Conservation (phyloP, 2,888 invertebrate genomes). For the Poecilus cupreus region DNA sequence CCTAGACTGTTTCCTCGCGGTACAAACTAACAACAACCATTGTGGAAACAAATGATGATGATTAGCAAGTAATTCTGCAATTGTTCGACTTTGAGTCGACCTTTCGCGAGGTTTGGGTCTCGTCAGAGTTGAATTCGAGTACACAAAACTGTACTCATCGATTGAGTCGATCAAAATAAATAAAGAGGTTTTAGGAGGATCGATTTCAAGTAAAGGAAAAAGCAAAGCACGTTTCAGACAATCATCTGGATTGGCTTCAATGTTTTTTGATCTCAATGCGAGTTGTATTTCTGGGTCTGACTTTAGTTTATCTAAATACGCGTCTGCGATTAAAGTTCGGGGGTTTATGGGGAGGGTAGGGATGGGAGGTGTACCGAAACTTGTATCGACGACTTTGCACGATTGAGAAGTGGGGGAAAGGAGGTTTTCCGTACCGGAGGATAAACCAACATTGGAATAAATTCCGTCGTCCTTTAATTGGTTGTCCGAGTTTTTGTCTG, state of each 20-base stretch:
- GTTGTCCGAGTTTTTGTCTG: slow-evolving; percentile 44
- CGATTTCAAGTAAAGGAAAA: slow-evolving; percentile 90
- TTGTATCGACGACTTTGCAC: slow-evolving; percentile 64
- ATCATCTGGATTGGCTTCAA: slow-evolving; percentile 92
- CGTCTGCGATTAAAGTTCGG: slow-evolving; percentile 81
- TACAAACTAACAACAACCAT: slow-evolving; percentile 93
- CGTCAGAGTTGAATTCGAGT: slow-evolving; percentile 76
- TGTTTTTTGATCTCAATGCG: slow-evolving; percentile 85
- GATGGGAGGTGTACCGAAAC: slow-evolving; percentile 70
- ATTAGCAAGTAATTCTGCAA: slow-evolving; percentile 89
- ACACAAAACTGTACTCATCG: slow-evolving; percentile 84
- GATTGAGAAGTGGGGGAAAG: slow-evolving; percentile 63
- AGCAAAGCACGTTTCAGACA: slow-evolving; percentile 92
- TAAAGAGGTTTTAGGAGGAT: slow-evolving; percentile 89
- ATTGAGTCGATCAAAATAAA: slow-evolving; percentile 94
- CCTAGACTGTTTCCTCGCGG: slow-evolving; percentile 90
- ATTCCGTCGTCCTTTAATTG: slow-evolving; percentile 7
- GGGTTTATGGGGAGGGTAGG: slow-evolving; percentile 76
- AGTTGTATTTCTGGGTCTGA: slow-evolving; percentile 88
- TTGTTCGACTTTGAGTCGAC: slow-evolving; percentile 77
- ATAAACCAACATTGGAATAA: slow-evolving; percentile 25
- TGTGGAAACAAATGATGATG: slow-evolving; percentile 94
- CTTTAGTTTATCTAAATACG: slow-evolving; percentile 86
- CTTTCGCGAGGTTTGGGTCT: slow-evolving; percentile 74
- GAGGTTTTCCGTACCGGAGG: slow-evolving; percentile 64